Evolutionary conservation across 2,797 vertebrate species (phyloP).

Genomic region (Bucorvus abyssinicus): DNA sequence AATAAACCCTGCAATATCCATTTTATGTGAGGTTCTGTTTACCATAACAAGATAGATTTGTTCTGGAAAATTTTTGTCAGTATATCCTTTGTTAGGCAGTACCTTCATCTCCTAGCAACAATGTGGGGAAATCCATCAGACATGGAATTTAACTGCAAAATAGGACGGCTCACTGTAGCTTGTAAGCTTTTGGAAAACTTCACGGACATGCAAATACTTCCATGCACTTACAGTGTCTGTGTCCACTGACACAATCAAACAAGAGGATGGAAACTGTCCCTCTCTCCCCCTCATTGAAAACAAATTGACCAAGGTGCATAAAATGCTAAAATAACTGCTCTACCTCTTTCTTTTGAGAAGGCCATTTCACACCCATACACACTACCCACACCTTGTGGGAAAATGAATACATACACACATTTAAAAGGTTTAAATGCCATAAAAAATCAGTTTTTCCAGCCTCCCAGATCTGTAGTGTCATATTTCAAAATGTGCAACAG

Average conservation of each 20-base stretch:
- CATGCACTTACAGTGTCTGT: background rate
- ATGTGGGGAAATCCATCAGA: slow-evolving; percentile 74
- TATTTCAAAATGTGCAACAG: background rate
- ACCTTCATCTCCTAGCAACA: slow-evolving; percentile 79
- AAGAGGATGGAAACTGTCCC: background rate
- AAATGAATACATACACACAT: background rate
- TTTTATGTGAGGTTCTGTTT: slow-evolving; percentile 33
- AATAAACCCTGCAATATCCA: slow-evolving; percentile 48
- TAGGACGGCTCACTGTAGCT: slow-evolving; percentile 55
- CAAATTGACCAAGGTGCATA: background rate
- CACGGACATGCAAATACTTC: slow-evolving; percentile 28
- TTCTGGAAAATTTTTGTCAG: slow-evolving; percentile 53
- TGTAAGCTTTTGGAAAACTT: slow-evolving; percentile 47
- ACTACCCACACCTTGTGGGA: background rate
- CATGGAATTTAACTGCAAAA: slow-evolving; percentile 64
- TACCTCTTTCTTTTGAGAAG: background rate
- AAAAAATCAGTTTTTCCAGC: background rate
- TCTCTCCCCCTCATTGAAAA: background rate
- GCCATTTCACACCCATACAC: background rate
- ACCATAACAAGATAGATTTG: slow-evolving; percentile 59
- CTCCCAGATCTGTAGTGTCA: background rate
- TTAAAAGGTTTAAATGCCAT: background rate
- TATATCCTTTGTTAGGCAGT: slow-evolving; percentile 67
- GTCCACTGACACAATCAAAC: background rate
- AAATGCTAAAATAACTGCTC: background rate